A percentile compares a stretch with the other conserved stretches of the same genome.
phyloP scores from a whole-genome alignment of 2,113 vertebrate species.

The Nerophis ophidion region DNA sequence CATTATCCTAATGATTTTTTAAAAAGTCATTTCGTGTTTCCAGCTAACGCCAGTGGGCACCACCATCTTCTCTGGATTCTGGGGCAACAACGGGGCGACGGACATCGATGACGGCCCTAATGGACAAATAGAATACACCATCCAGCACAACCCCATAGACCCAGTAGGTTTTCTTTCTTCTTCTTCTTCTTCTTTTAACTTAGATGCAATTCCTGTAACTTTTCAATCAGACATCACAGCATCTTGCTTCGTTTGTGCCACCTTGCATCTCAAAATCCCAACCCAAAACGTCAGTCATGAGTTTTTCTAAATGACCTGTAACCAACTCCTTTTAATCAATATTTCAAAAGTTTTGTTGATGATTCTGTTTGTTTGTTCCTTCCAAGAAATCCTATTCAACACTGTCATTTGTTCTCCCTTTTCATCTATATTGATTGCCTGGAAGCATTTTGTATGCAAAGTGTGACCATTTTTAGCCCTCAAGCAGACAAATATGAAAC shows the following conservation, averaged over 20 bases:
- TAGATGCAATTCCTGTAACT: background rate
- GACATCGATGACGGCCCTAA: slow-evolving; percentile 97
- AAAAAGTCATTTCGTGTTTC: slow-evolving; percentile 6
- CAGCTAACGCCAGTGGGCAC: slow-evolving; percentile 95
- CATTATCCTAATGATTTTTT: too few species aligned
- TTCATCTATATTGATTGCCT: background rate
- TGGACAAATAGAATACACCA: slow-evolving; percentile 93
- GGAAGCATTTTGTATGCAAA: background rate
- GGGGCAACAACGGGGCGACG: slow-evolving; percentile 84
- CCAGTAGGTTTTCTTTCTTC: slow-evolving; percentile 68
- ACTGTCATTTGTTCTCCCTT: background rate
- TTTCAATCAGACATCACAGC: background rate
- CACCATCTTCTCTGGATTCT: slow-evolving; percentile 93
- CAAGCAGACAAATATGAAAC: background rate
- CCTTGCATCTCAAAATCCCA: background rate
- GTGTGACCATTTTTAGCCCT: slow-evolving; percentile 3
- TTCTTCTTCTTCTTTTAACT: too few species aligned
- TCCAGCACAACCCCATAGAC: slow-evolving; percentile 88
- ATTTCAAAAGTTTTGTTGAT: background rate
- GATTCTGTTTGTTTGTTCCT: background rate
- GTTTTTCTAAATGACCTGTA: background rate
- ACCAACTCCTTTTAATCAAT: background rate
- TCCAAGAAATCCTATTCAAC: background rate
- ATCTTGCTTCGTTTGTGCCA: background rate
- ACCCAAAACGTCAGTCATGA: background rate